Base-by-base conservation (phyloP, 2,797 vertebrate species). In the Coregonus ussuriensis region DNA sequence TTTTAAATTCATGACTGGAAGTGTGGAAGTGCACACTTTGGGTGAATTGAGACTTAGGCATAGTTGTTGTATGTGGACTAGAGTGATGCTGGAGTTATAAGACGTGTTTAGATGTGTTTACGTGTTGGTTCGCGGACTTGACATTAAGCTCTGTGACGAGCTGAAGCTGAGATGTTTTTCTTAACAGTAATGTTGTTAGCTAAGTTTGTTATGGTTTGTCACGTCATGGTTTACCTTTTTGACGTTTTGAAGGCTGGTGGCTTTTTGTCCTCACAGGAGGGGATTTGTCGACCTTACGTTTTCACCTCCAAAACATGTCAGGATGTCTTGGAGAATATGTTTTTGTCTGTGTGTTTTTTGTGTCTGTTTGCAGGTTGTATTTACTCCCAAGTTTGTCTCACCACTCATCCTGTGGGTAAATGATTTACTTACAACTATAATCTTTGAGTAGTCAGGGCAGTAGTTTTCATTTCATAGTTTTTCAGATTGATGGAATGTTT, bases 361-460 rank as follows among this genome's bases (percentile, higher is more conserved):
- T 78, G 72, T 59, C 51, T 11, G 59, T 25, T 62, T 62, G 41
- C 41, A 47, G 41, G 41, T 47, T 47, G 41, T 3, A 3, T 47
- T 68, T 16, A 14, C 4, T 68, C 66, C 29, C 66, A 37, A 35
- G 66, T 33, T 37, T 68, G 29, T 37, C 31, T 25, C 33, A 5
- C 15, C 31, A 35, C 13, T 33, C 31, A 16, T 33, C 5, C 16
- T 15, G 4, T 15, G 1, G 29, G 66, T 18, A 37, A 68, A 68
- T 63, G 0, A 63, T 25, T 63, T 63, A 29, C 59, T 62, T 25
- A 62, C 9, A 25, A 63, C 21, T 63, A 47, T 11, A 47, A 47
- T 59, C 1, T 59, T 21, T 59, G 74, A 21, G 51, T 7, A 1
- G 70, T 72, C 72, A 21, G 13, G 75, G 70, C 82, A 73, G 76